These are phyloP conservation scores for Zhuqinia jingwanae DNA, from an alignment of 2,888 invertebrate genomes.

Conservation along the genomic window DNA sequence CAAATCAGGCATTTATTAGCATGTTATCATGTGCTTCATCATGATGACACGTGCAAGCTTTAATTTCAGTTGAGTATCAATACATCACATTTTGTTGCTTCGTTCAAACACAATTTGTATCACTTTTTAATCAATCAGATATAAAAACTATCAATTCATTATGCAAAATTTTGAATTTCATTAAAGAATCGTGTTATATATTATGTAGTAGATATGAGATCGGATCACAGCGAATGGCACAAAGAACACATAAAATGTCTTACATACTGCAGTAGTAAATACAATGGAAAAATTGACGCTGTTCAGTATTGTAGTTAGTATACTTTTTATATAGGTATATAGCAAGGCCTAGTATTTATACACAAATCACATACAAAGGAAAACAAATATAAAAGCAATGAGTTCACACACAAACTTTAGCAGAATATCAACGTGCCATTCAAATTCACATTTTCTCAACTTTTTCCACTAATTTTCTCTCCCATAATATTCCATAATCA, in stretches of 20 bases:
- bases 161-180: too few species aligned
- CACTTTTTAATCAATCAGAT: too few species aligned
- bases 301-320: neutral
- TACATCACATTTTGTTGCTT: too few species aligned
- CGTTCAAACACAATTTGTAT: neutral
- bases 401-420: neutral
- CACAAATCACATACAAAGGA: neutral
- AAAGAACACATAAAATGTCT: conserved; percentile 14
- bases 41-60: too few species aligned
- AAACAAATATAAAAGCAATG: neutral
- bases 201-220: conserved; percentile 5
- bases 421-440: neutral
- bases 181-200: too few species aligned
- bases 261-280: conserved; percentile 1
- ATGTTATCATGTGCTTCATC: too few species aligned
- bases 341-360: neutral
- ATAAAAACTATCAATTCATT: too few species aligned
- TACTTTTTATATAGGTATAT: neutral
- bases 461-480: neutral
- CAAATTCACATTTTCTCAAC: neutral
- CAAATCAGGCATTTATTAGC: too few species aligned
- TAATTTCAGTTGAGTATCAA: too few species aligned
- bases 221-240: conserved; percentile 40
- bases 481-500: conserved; percentile 1
- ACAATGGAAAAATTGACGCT: neutral